A percentile compares a stretch with the other conserved stretches of the same genome.
phyloP scores from a whole-genome alignment of 1,140 invertebrate genomes.

The Drosophila takahashii region DNA sequence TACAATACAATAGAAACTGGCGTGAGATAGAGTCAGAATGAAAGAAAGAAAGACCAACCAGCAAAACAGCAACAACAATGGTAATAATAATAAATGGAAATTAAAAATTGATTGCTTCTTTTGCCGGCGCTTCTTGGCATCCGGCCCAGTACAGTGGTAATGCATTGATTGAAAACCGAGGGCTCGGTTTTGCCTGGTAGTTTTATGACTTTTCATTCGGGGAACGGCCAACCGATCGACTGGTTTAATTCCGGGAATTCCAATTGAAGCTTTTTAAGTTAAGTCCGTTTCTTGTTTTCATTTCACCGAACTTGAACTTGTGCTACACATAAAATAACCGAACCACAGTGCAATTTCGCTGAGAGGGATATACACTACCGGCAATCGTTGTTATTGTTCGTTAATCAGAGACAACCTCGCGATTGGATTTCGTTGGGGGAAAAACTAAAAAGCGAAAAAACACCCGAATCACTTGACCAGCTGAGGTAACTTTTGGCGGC shows the following conservation, averaged over 20 bases:
- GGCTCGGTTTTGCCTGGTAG: not conserved
- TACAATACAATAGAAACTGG: conserved; percentile 60
- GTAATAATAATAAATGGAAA: conserved; percentile 68
- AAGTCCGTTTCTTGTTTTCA: not conserved
- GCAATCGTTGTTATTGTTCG: conserved; percentile 35
- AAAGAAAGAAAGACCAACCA: conserved; percentile 5
- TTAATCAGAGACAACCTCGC: conserved; percentile 78
- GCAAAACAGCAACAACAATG: conserved; percentile 36
- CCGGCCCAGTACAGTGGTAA: conserved; percentile 48
- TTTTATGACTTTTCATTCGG: conserved; percentile 18
- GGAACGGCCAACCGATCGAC: conserved; percentile 1
- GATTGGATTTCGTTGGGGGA: conserved; percentile 85
- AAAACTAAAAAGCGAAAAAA: conserved; percentile 65
- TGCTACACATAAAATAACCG: not conserved
- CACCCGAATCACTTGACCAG: conserved; percentile 35
- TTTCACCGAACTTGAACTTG: conserved; percentile 11
- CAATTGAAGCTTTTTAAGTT: not conserved
- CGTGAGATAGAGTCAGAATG: conserved; percentile 35
- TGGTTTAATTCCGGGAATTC: conserved; percentile 10
- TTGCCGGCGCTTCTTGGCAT: conserved; percentile 59
- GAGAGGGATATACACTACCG: conserved; percentile 20
- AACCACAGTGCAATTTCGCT: conserved; percentile 22
- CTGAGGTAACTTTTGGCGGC: conserved; percentile 35
- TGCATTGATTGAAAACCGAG: conserved; percentile 30
- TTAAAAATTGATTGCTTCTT: conserved; percentile 77